Percentiles rank a stretch among this genome's conserved stretches.
Conservation (phyloP, 2,888 invertebrate species). For the Philaethria dido region DNA sequence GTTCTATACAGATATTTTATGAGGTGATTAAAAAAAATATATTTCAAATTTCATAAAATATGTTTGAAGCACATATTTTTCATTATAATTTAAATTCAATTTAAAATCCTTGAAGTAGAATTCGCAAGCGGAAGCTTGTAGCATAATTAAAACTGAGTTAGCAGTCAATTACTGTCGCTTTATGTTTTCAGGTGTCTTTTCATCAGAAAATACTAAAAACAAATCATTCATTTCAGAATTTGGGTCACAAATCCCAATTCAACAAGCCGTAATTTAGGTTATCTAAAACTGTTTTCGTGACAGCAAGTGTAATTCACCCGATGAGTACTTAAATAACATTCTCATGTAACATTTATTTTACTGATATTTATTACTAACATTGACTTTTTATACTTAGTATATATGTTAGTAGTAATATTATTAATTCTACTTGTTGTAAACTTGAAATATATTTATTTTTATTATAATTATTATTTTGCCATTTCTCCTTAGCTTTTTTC, state of each 20-base stretch:
- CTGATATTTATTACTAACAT: background rate
- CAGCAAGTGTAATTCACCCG: slow-evolving; percentile 14
- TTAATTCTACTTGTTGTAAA: too few relatives aligned
- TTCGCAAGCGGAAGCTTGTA: background rate
- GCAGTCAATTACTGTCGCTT: background rate
- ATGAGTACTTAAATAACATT: slow-evolving; percentile 2
- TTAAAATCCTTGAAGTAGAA: background rate
- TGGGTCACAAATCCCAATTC: slow-evolving; percentile 11
- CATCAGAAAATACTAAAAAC: background rate
- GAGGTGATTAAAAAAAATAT: background rate
- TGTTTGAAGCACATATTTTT: too few relatives aligned
- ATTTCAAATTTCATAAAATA: too few relatives aligned
- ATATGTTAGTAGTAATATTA: too few relatives aligned
- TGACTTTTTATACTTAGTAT: background rate
- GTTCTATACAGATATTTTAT: background rate
- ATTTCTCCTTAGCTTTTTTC: too few relatives aligned
- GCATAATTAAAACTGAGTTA: background rate
- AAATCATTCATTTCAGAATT: slow-evolving; percentile 20
- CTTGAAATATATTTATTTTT: too few relatives aligned
- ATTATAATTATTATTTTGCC: too few relatives aligned
- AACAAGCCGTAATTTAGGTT: slow-evolving; percentile 24
- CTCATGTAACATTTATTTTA: background rate
- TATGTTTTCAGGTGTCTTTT: background rate
- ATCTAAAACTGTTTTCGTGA: slow-evolving; percentile 26
- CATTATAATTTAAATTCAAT: too few relatives aligned